A percentile compares a stretch with the other conserved stretches of the same genome.
phyloP scores from a whole-genome alignment of 2,113 vertebrate species.

The Paradoxurus hermaphroditus region DNA sequence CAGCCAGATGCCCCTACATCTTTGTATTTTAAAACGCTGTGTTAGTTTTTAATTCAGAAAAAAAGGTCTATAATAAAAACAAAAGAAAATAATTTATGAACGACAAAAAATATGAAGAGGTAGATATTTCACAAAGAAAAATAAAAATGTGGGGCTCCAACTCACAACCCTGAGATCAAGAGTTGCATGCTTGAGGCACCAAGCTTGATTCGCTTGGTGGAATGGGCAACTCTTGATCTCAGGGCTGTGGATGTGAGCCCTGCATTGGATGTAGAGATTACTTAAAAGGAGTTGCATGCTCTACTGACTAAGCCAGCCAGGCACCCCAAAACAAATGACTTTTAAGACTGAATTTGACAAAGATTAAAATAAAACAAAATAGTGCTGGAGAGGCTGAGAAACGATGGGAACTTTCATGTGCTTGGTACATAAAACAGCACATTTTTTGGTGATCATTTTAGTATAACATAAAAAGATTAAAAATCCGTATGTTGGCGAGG shows the following conservation, averaged over 20 bases:
- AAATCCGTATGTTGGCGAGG: neutral
- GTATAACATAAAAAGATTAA: neutral
- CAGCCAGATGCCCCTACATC: neutral
- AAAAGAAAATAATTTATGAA: neutral
- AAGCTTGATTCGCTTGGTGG: neutral
- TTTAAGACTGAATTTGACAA: conserved; percentile 19
- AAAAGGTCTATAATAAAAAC: neutral
- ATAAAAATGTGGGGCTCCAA: neutral
- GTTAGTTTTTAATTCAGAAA: conserved; percentile 12
- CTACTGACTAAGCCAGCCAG: neutral
- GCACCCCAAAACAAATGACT: neutral
- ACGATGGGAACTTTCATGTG: neutral
- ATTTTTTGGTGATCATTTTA: conserved; percentile 2
- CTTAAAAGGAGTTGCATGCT: neutral
- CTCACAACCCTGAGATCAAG: neutral
- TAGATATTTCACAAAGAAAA: conserved; percentile 38
- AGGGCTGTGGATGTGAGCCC: neutral
- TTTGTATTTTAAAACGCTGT: conserved; percentile 36
- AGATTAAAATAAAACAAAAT: neutral
- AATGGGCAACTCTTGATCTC: neutral
- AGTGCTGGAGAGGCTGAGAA: neutral
- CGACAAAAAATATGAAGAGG: neutral
- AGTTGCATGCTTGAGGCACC: neutral
- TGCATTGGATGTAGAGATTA: neutral
- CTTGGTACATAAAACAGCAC: neutral